Evolutionary conservation across 2,888 invertebrate genomes (phyloP), one percentile per base, ranked within the genome.

Genomic region (Ferrisia virgata): DNA sequence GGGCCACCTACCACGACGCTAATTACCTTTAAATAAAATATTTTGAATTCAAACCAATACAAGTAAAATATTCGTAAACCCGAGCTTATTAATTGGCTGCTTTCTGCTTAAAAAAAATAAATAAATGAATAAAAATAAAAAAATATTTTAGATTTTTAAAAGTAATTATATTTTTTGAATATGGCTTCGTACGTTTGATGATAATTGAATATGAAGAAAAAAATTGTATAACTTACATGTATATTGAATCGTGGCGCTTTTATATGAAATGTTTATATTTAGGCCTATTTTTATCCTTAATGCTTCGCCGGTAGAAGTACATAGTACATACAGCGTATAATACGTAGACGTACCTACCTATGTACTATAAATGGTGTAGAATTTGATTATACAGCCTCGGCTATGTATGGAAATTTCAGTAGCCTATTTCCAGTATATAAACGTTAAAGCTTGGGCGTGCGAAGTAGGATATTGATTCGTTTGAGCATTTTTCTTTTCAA

Each of bases 21-120:
- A 47, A 47, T n/a, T n/a, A n/a, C 47, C 47, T 47, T 47, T n/a
- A 40, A 40, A 40, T 40, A 6, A 40, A 40, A 40, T n/a, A n/a
- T 47, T 47, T 47, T n/a, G n/a, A n/a, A n/a, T 47, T n/a, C 64
- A 18, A 64, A 64, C 28, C 28, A 28, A 64, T 64, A 28, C 28
- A 9, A 69, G 31, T 31, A 64, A 64, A 64, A 64, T 64, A 72
- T 72, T 36, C 36, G 72, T 36, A 76, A 33, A 76, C 3, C 15
- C 36, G 72, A 76, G 72, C 72, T 76, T 76, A 76, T 69, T 69
- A 69, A 69, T 76, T 76, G 31, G 72, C 72, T 76, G 72, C 72
- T 76, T 76, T 36, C 8, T 36, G 72, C 72, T 76, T 76, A 47
- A 22, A 47, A 47, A 47, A 47, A 47, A 47, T n/a, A 47, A 5